Evolutionary conservation across 2,888 invertebrate genomes (phyloP), one percentile per base, ranked within the genome.

Genomic region (Tortrix viridana): DNA sequence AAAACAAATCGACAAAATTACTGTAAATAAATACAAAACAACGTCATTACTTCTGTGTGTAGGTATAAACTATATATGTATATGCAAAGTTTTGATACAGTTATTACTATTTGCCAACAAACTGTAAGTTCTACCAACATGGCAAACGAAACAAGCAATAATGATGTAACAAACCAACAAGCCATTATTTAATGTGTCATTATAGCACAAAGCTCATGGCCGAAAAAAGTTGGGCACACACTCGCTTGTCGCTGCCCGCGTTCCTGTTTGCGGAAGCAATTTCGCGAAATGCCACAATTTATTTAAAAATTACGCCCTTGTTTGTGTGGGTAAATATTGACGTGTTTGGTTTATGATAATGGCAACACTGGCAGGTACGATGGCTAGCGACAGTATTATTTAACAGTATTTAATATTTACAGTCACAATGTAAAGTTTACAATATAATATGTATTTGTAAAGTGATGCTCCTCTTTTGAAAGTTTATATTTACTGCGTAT

Each of bases 281-380:
- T 92, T 92, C 81, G 89, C 90, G 82, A 91, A 90, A 90, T 89
- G 88, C 89, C 91, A 92, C 92, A 92, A 92, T 92, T 91, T 92
- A 92, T 92, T 92, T 92, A 92, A 92, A 92, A 92, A 92, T 92
- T 92, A 92, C 91, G 80, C 88, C 90, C 90, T 89, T 92, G 92
- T 91, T 92, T 92, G 90, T 90, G 84, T 85, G 84, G 79, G 84
- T 86, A 91, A 92, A 92, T 92, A 92, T 92, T 92, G 89, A 89
- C 88, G 82, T 92, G 88, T 92, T 92, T 92, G 92, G 90, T 89
- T 91, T 91, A 92, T 89, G 91, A 92, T 92, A 92, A 92, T 92
- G 85, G 91, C 88, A 91, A 89, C 90, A 89, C 85, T 83, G 82
- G 75, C 88, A 88, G 88, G 88, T 86, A 88, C 72, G 68, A 75